Evolutionary conservation across 64 coral and sea anemone genomes (phyloP).

Genomic region (Platygyra sinensis): DNA sequence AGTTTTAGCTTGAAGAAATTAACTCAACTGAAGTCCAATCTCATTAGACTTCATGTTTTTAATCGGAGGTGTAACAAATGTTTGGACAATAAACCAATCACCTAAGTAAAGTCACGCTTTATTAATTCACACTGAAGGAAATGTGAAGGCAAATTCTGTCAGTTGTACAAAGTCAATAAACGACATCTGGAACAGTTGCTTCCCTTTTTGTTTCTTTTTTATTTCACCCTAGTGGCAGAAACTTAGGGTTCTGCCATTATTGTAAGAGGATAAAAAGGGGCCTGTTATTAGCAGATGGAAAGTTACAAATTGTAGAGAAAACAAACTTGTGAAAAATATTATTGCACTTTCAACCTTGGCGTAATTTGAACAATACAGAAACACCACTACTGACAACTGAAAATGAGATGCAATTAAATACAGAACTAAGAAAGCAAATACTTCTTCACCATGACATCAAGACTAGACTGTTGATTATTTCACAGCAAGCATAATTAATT

Average conservation of each 20-base stretch:
- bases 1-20: too few species aligned
- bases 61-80: not conserved
- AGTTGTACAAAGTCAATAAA: too few species aligned
- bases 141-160: not conserved
- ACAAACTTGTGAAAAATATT: conserved; percentile 5
- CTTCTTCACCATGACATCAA: not conserved
- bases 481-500: not conserved
- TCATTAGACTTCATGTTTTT: not conserved
- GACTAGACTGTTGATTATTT: not conserved
- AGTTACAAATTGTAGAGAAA: conserved; percentile 9
- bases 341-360: not conserved
- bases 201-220: not conserved
- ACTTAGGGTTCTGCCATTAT: not conserved
- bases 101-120: not conserved
- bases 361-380: not conserved
- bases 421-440: not conserved
- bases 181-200: not conserved
- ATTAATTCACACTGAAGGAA: not conserved
- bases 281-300: not conserved
- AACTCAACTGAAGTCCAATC: too few species aligned
- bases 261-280: not conserved
- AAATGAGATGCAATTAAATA: conserved; percentile 14
- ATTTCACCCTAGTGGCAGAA: not conserved
- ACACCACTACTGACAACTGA: not conserved
- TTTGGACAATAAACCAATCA: not conserved